Percentiles rank a stretch among this genome's conserved stretches.
Evolutionary conservation across 2,888 invertebrate species (phyloP).

Genomic region (Sarcophaga caerulescens): DNA sequence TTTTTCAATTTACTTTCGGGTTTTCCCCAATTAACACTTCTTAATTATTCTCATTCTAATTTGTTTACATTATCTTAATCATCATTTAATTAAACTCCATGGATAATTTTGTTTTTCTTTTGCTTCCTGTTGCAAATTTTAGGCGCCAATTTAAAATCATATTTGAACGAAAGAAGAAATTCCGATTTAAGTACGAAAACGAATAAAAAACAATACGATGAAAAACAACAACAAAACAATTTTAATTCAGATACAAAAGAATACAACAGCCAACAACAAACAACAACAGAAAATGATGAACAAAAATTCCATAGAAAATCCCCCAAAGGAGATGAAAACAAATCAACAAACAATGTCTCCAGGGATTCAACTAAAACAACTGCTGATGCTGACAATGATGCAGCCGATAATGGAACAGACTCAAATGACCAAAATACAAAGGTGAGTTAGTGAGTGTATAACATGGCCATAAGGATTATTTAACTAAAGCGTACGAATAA

Average conservation of each 20-base stretch:
- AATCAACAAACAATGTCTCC: constrained; percentile 39
- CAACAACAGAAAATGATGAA: constrained; percentile 47
- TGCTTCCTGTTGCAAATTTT: constrained; percentile 14
- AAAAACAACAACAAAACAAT: constrained; percentile 72
- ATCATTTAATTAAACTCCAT: no score
- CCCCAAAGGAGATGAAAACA: constrained; percentile 49
- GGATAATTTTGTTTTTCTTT: not conserved
- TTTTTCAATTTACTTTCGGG: no score
- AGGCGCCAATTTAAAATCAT: constrained; percentile 69
- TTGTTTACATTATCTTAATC: no score
- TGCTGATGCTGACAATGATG: constrained; percentile 22
- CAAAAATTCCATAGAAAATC: constrained; percentile 55
- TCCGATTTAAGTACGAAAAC: constrained; percentile 77
- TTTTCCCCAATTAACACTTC: no score
- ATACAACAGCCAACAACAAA: constrained; percentile 64
- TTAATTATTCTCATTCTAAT: no score
- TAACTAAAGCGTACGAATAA: no score
- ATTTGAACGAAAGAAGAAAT: constrained; percentile 75
- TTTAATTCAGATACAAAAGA: constrained; percentile 63
- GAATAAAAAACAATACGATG: constrained; percentile 60
- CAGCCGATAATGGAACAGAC: constrained; percentile 47
- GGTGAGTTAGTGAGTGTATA: constrained; percentile 38
- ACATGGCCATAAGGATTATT: no score
- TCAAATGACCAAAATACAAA: constrained; percentile 65
- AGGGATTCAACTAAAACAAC: constrained; percentile 34